Conservation (phyloP, 2,888 invertebrate species). For the Gari tellinella region DNA sequence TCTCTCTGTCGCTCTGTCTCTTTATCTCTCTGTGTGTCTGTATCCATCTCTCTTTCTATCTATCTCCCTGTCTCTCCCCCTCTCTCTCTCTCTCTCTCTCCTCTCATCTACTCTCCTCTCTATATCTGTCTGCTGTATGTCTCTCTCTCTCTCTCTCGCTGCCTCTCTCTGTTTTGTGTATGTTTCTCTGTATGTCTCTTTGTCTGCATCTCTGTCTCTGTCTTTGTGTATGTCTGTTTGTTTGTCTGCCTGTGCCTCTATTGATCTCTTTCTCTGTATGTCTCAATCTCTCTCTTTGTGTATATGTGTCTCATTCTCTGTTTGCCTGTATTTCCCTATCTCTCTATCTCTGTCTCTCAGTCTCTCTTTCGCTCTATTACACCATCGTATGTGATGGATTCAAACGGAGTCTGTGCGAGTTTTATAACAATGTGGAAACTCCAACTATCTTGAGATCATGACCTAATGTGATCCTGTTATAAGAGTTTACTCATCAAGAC, state of each 20-base stretch:
- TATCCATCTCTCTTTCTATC: too few species aligned
- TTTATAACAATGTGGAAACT: too few species aligned
- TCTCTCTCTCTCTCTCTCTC: slow-evolving; percentile 2
- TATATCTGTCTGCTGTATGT: neutral
- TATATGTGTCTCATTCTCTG: neutral
- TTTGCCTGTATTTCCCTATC: neutral
- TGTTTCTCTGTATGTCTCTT: neutral
- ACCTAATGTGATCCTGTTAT: too few species aligned
- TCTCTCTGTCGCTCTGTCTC: too few species aligned
- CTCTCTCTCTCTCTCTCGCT: neutral
- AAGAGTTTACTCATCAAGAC: too few species aligned
- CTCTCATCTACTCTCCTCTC: too few species aligned
- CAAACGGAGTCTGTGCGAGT: too few species aligned
- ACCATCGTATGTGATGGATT: neutral
- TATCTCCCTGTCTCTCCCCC: too few species aligned
- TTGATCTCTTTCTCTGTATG: neutral
- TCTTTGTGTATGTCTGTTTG: too few species aligned
- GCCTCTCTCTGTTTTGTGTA: neutral
- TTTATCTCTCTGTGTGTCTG: too few species aligned
- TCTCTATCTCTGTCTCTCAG: neutral
- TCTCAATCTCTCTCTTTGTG: neutral
- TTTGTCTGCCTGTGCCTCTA: neutral
- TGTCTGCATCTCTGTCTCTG: neutral
- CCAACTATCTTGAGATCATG: too few species aligned
- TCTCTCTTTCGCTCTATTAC: neutral